Evolutionary conservation across 2,888 invertebrate genomes (phyloP), one percentile per base, ranked within the genome.

Genomic region (Bunonema sp.): DNA sequence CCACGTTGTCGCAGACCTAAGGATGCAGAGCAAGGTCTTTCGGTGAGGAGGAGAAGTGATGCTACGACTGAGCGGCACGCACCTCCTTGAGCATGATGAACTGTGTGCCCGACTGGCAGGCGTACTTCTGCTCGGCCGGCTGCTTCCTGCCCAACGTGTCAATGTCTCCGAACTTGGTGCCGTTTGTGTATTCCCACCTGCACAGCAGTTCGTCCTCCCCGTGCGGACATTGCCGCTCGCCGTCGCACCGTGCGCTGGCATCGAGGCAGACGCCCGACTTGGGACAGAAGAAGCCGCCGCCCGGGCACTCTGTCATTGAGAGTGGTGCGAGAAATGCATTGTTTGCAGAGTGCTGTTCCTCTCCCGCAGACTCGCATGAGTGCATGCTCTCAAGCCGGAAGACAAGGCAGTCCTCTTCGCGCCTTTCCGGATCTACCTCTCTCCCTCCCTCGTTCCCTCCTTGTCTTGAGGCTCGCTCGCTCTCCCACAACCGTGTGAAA

Each of bases 131-230:
- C 15, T 57, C 33, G 1, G 19, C 34, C 1, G 34, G 34, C 20
- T 34, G 24, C 12, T 20, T 12, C 28, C 39, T 26, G n/a, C 8
- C 28, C 12, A 10, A 8, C 28, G 8, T 12, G 28, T 26, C 12
- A 10, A 12, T 10, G n/a, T 26, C 12, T 26, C 8, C 12, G 8
- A 12, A 12, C 28, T 26, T 10, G 8, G 28, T 26, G 8, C 12
- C 8, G 8, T 5, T 36, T 8, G 4, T 26, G n/a, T 23, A 5
- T 12, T n/a, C 40, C 39, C 35, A 52, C 54, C 55, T 58, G 54
- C 63, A 63, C 15, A 61, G 42, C 44, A 54, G 43, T 49, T 66
- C 66, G 39, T 66, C 66, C 41, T 66, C 66, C 10, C 66, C 67
- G 32, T 61, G 55, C 3, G 57, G 57, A 34, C 67, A 67, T 20